Base-by-base conservation (phyloP, 2,797 vertebrate species). In the Centropyge bicolor region DNA sequence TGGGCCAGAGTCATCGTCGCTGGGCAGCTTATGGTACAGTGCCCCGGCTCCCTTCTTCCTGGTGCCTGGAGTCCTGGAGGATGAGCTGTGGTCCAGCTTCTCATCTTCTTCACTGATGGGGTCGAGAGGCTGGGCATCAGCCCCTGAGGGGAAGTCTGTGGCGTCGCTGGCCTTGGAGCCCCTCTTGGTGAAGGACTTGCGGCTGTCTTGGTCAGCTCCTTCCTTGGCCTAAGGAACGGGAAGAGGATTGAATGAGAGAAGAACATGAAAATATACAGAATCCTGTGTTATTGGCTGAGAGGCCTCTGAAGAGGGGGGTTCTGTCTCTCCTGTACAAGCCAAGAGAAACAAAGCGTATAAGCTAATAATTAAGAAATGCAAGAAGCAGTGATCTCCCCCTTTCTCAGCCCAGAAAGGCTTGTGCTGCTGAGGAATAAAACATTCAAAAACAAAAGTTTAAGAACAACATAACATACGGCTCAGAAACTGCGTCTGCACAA, bases 51-150 rank as follows among this genome's bases (percentile, higher is more conserved):
- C 96, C 81, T 96, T 98, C 65, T 95, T 93, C 90, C 93, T 97
- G 74, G 82, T 74, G 57, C 94, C 94, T 1, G 96, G 93, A 41
- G 96, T 95, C 88, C 95, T 97, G 65, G 89, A 86, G 38, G 87
- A 86, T 14, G 93, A 92, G 24, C 96, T 95, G 86, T 97, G 96
- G 86, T 98, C 97, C 1, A 97, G 96, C 87, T 97, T 97, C 92
- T 99, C 98, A 60, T 99, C 98, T 91, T 99, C 98, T 82, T 99
- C 98, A 0, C 97, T 98, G 92, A 99, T 99, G 66, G 98, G 98
- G 88, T 98, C 97, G 85, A 99, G 94, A 43, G 95, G 95, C 64
- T 94, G 96, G 31, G 95, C 94, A 27, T 99, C 98, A 0, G 78
- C 93, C 7, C 95, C 95, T 40, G 95, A 93, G 48, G 95, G 93